Percentiles rank a stretch among this genome's conserved stretches.
phyloP scores from a whole-genome alignment of 2,797 vertebrate species.

The Amazona ochrocephala region DNA sequence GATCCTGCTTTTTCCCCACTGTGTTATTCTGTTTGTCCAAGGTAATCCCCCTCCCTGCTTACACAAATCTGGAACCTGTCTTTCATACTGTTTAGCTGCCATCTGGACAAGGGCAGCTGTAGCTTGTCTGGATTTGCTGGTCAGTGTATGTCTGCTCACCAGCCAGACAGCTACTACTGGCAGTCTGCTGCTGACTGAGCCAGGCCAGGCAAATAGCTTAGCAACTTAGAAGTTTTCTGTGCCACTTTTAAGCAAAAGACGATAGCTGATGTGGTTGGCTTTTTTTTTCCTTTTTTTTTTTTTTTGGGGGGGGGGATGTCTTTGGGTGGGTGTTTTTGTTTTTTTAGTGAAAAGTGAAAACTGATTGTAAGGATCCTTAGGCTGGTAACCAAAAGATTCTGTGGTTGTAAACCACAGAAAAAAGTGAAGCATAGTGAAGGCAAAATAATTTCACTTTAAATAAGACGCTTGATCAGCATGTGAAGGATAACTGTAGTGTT shows the following conservation, averaged over 20 bases:
- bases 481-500: not conserved
- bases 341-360: not conserved
- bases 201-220: not conserved
- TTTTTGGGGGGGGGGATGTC: no score
- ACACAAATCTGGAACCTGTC: conserved; percentile 1
- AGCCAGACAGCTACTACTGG: not conserved
- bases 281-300: not conserved
- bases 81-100: not conserved
- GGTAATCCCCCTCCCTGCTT: conserved; percentile 4
- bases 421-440: not conserved
- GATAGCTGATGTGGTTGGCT: not conserved
- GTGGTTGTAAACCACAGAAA: not conserved
- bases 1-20: not conserved
- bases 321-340: not conserved
- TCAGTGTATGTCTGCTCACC: not conserved
- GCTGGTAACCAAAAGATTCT: not conserved
- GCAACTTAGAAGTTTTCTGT: not conserved
- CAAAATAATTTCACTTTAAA: not conserved
- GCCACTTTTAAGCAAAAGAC: not conserved
- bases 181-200: not conserved
- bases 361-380: not conserved
- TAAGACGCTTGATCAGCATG: not conserved
- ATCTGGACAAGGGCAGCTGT: conserved; percentile 46
- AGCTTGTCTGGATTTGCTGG: conserved; percentile 4
- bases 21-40: not conserved